Base-by-base conservation (phyloP, 37 sponge, comb jelly and placozoan genomes). In the Haliclona indistincta region DNA sequence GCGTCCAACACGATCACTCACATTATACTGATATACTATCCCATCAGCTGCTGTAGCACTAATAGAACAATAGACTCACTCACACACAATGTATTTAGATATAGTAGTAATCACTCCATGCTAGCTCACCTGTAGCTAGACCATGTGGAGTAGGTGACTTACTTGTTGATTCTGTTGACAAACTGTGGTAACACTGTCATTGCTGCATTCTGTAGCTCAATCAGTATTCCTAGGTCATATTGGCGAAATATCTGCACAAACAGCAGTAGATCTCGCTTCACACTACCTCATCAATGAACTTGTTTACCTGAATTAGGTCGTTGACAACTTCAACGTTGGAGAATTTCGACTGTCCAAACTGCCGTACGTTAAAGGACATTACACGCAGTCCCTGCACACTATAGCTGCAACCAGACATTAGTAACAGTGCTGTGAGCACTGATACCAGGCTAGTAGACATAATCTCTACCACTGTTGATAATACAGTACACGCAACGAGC, bases 161-260 rank as follows among this genome's bases (percentile, higher is more conserved):
- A 88, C 78, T 41, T 76, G 71, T 95, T 91, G 23, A 95, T 78
- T 20, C 25, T 39, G 2, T 64, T 44, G 0, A 88, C 40, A n/a
- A 97, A 82, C 4, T 78, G 17, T 23, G 66, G 51, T 3, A 97
- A 86, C 2, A 81, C 84, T n/a, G 82, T 88, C 71, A 77, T 74
- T 3, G 60, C 32, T 0, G 22, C 37, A 70, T 91, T 92, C 44
- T 86, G 63, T 5, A 97, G 86, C 76, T 97, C 98, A 51, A 91
- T 92, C 26, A 97, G 85, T 8, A 97, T 76, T 11, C 91, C 70
- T 6, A 94, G 54, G 41, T 97, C 98, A 60, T 97, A 97, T 28
- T 80, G 83, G 0, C 63, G 68, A 2, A 91, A 71, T 15, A 97
- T 91, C 84, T 87, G 43, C 0, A 78, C 84, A 17, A 7, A 35